These are phyloP conservation scores for Chrysochloris asiatica DNA, from an alignment of 2,113 vertebrate species.

Conservation along the genomic window DNA sequence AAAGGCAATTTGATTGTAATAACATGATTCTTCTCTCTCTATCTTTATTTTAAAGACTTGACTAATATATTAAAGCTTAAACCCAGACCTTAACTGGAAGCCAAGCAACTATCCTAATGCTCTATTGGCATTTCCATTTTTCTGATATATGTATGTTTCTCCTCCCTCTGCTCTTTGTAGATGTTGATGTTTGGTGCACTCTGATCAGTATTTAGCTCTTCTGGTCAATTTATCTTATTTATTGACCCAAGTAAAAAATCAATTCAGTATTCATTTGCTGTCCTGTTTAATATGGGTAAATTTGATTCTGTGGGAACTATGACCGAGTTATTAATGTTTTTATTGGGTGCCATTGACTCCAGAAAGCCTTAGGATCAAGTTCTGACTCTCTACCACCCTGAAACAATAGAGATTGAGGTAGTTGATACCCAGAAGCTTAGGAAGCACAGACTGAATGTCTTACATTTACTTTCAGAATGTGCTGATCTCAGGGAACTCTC, in stretches of 20 bases:
- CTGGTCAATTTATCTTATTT: constrained; percentile 82
- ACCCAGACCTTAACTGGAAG: constrained; percentile 47
- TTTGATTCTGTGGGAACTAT: constrained; percentile 60
- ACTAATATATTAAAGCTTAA: constrained; percentile 66
- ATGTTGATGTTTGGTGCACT: constrained; percentile 75
- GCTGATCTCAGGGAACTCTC: neutral
- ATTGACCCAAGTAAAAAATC: constrained; percentile 85
- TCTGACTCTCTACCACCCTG: neutral
- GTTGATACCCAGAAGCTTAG: neutral
- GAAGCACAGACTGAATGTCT: neutral
- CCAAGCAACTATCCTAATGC: neutral
- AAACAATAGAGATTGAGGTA: neutral
- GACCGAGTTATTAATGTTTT: neutral
- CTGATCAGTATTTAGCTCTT: constrained; percentile 70
- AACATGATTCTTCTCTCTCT: constrained; percentile 45
- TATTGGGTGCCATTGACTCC: neutral
- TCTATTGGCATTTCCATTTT: constrained; percentile 61
- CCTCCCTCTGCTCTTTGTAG: constrained; percentile 67
- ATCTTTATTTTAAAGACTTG: neutral
- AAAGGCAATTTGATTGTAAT: constrained; percentile 64
- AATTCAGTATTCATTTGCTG: constrained; percentile 82
- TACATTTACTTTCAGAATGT: constrained; percentile 9
- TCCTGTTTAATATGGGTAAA: constrained; percentile 74
- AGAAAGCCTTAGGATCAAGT: neutral
- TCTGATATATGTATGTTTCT: constrained; percentile 53